Evolutionary conservation across 2,888 invertebrate genomes (phyloP), one percentile per base, ranked within the genome.

Genomic region (Chydorus sphaericus): DNA sequence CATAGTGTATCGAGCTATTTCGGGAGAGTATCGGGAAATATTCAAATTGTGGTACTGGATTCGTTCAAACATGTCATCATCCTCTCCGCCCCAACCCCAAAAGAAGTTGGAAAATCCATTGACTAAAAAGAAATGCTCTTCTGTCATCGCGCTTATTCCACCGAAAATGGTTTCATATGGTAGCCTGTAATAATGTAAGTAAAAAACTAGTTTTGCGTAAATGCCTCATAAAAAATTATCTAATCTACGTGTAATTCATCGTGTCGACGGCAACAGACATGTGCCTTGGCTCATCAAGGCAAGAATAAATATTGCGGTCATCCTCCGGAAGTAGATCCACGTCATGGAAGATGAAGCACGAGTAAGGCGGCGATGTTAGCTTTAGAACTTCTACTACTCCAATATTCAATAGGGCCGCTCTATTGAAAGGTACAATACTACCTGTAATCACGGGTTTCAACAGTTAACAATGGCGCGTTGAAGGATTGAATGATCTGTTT

Each of bases 81-180:
- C 36, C 36, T 33, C 36, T 1, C 90, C 94, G 10, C 96, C 96
- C 96, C 96, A 96, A 11, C 96, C 96, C 87, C 93, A 96, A 70
- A 87, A 97, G 59, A 85, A 83, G 69, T 91, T 91, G 55, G 88
- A 88, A 74, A 90, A 91, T 2, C 91, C 91, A 70, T 97, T 97
- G 20, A 94, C 83, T 60, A 80, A 77, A 55, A 78, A 75, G 69
- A 94, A 89, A 33, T 33, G 36, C 10, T 10, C 10, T 33, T n/a
- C 10, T 10, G 36, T 11, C 36, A 33, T 33, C 10, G 36, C 36
- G 14, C 36, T 33, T n/a, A 33, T n/a, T 33, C 36, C 36, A 14
- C 36, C 36, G 14, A 33, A 33, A 33, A 11, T 11, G 10, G 10
- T 33, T n/a, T 33, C 36, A 14, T 33, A 33, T n/a, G 36, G 10